phyloP scores from a whole-genome alignment of 2,888 invertebrate genomes.

The Isoperla grammatica region DNA sequence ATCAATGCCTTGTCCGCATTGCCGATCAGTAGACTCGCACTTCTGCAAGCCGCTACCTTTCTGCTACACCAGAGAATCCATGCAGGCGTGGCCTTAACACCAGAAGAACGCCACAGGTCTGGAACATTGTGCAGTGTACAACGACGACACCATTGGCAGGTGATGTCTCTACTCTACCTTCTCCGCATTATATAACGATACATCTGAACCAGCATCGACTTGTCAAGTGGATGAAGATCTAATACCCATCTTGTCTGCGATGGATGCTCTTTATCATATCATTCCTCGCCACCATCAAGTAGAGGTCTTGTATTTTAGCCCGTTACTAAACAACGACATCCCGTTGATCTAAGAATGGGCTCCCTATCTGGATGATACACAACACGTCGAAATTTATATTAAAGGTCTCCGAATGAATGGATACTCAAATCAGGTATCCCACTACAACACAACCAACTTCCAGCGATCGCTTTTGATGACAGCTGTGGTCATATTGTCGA shows the following conservation, averaged over 20 bases:
- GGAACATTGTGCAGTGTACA: background rate
- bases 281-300: no score
- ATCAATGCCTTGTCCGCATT: slow-evolving; percentile 85
- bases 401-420: no score
- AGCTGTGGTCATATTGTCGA: no score
- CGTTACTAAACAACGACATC: no score
- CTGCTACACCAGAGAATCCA: slow-evolving; percentile 73
- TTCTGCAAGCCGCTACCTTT: slow-evolving; percentile 86
- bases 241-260: background rate
- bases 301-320: no score
- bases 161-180: background rate
- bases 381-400: no score
- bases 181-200: background rate
- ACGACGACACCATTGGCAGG: background rate
- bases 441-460: no score
- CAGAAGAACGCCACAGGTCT: slow-evolving; percentile 43
- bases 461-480: no score
- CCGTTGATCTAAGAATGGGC: no score
- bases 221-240: background rate
- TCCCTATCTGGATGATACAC: no score
- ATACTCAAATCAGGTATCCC: no score
- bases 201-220: no score
- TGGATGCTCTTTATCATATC: background rate
- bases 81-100: slow-evolving; percentile 80
- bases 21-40: slow-evolving; percentile 85